phyloP scores from a whole-genome alignment of 2,888 invertebrate genomes.

The Exephanes ischioxanthus region DNA sequence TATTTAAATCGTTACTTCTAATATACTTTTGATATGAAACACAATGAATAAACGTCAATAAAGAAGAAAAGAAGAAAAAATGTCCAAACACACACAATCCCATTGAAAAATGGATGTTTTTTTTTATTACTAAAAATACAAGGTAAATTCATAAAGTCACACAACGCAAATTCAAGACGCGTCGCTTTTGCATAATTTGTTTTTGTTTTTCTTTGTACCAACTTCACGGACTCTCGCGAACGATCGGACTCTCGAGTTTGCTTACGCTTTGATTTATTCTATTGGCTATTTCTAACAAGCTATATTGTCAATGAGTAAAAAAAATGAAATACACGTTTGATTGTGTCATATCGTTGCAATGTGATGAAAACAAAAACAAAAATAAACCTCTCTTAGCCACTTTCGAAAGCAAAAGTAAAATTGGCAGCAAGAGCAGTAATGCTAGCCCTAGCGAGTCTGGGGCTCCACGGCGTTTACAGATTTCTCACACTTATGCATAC shows the following conservation, averaged over 20 bases:
- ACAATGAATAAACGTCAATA: not conserved
- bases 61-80: slow-evolving; percentile 16
- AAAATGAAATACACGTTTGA: slow-evolving; percentile 42
- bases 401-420: slow-evolving; percentile 13
- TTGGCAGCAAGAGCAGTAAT: not conserved
- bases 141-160: slow-evolving; percentile 70
- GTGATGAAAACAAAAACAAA: slow-evolving; percentile 14
- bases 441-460: slow-evolving; percentile 18
- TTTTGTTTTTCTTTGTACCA: slow-evolving; percentile 61
- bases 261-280: slow-evolving; percentile 58
- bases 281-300: slow-evolving; percentile 55
- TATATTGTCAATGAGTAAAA: slow-evolving; percentile 53
- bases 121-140: slow-evolving; percentile 75
- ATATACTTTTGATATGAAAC: slow-evolving; percentile 9
- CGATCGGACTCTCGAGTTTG: slow-evolving; percentile 62
- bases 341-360: slow-evolving; percentile 9
- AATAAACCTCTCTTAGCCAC: not conserved
- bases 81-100: slow-evolving; percentile 29
- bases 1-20: not conserved
- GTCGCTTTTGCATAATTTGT: slow-evolving; percentile 54
- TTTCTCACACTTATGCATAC: slow-evolving; percentile 27
- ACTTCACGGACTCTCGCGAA: slow-evolving; percentile 60
- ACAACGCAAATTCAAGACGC: slow-evolving; percentile 65
- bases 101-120: slow-evolving; percentile 62
- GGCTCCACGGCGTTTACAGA: slow-evolving; percentile 49